Conservation (phyloP, 2,113 vertebrate genomes). For the Equus quagga region DNA sequence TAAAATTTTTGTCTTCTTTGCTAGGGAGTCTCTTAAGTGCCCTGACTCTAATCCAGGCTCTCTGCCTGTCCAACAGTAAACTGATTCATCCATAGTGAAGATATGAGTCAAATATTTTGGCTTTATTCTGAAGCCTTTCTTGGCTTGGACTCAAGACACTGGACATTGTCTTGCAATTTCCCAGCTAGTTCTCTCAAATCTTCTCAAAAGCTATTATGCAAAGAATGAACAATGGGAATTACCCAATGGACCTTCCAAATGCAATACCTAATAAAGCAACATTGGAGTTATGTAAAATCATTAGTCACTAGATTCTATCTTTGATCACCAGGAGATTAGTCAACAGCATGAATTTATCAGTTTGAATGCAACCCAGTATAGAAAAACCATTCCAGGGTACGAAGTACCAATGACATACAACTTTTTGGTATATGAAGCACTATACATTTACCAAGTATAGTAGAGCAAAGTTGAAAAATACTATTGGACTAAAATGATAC, state of each 20-base stretch:
- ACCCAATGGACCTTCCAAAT: conserved; percentile 37
- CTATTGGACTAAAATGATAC: background rate
- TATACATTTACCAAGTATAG: background rate
- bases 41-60: conserved; percentile 17
- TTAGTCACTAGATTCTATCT: background rate
- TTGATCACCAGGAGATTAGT: background rate
- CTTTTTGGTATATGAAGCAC: background rate
- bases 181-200: conserved; percentile 56
- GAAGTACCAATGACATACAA: background rate
- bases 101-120: conserved; percentile 61
- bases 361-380: background rate
- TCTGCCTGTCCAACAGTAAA: conserved; percentile 37
- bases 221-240: conserved; percentile 49
- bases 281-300: background rate
- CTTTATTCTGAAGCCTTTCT: conserved; percentile 58
- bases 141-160: conserved; percentile 49
- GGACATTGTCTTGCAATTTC: conserved; percentile 51
- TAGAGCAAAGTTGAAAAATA: background rate
- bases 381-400: conserved; percentile 6
- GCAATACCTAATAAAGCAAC: conserved; percentile 21
- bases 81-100: conserved; percentile 43
- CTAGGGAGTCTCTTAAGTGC: background rate
- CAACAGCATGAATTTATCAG: background rate
- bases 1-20: conserved; percentile 15
- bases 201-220: conserved; percentile 55